Evolutionary conservation across 2,797 vertebrate genomes (phyloP).

Genomic region (Labeo calbasu): DNA sequence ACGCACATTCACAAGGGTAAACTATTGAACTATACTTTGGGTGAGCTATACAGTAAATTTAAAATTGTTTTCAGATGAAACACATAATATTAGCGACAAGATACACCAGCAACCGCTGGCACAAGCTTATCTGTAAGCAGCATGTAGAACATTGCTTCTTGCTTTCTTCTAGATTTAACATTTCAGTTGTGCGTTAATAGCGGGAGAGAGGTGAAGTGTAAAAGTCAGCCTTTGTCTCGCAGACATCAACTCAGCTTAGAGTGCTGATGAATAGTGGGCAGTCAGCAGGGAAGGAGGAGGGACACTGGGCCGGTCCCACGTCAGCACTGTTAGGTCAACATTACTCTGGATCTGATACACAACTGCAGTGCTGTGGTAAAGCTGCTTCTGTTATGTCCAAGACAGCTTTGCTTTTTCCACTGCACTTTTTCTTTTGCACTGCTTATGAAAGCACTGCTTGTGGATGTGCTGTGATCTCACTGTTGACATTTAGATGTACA

Average conservation of each 20-base stretch:
- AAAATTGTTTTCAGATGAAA: too few species aligned
- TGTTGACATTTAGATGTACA: conserved; percentile 74
- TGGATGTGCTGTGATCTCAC: conserved; percentile 68
- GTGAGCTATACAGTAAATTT: too few species aligned
- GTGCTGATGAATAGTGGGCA: conserved; percentile 39
- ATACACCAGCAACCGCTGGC: neutral
- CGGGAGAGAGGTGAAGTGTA: conserved; percentile 4
- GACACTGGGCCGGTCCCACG: conserved; percentile 13
- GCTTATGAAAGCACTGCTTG: conserved; percentile 78
- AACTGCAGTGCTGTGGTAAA: conserved; percentile 67
- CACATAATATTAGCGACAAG: too few species aligned
- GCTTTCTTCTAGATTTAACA: neutral
- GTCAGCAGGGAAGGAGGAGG: conserved; percentile 33
- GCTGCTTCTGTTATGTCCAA: conserved; percentile 66
- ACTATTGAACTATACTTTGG: too few species aligned
- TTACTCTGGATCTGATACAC: conserved; percentile 64
- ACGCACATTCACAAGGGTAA: too few species aligned
- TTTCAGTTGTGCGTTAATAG: conserved; percentile 11
- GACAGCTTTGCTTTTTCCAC: conserved; percentile 73
- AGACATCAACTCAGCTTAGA: conserved; percentile 25
- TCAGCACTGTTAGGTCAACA: conserved; percentile 73
- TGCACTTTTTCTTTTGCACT: conserved; percentile 45
- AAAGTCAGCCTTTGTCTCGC: conserved; percentile 16
- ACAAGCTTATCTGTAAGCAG: neutral
- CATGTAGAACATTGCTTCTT: neutral